phyloP scores from a whole-genome alignment of 30 jellyfish, hydroid and myxozoan species.

The Cassiopea andromeda region DNA sequence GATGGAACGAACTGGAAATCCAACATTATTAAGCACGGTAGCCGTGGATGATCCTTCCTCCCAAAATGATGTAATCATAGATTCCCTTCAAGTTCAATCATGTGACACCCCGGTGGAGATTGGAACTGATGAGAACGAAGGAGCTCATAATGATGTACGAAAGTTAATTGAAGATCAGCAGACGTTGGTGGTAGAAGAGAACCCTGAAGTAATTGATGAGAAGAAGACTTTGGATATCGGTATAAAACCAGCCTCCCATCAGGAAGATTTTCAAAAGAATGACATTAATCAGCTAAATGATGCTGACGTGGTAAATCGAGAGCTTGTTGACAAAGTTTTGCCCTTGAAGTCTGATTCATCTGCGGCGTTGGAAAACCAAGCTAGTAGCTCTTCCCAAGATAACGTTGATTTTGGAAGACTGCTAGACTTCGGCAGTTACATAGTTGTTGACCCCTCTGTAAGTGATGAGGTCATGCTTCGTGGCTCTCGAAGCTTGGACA shows the following conservation, averaged over 20 bases:
- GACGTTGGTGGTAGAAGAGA: not conserved
- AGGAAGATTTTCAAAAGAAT: not conserved
- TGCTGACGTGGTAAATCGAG: constrained; percentile 21
- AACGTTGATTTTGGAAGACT: constrained; percentile 22
- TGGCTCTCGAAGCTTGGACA: constrained; percentile 94
- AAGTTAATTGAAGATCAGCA: not conserved
- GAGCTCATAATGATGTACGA: constrained; percentile 31
- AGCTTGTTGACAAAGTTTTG: constrained; percentile 46
- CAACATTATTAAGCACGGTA: constrained; percentile 20
- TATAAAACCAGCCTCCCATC: not conserved
- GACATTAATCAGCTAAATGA: not conserved
- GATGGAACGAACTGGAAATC: constrained; percentile 25
- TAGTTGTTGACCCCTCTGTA: constrained; percentile 85
- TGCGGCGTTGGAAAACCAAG: constrained; percentile 6
- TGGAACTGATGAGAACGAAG: not conserved
- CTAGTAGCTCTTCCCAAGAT: constrained; percentile 23
- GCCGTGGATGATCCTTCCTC: constrained; percentile 3
- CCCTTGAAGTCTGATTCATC: constrained; percentile 63
- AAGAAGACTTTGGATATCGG: not conserved
- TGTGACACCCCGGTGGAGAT: not conserved
- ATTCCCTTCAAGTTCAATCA: not conserved
- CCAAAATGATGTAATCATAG: not conserved
- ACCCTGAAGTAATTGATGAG: not conserved
- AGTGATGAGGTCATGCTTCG: constrained; percentile 85
- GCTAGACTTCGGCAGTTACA: constrained; percentile 90